phyloP scores from a whole-genome alignment of 2,797 vertebrate genomes.

The Rhynchonycteris naso region DNA sequence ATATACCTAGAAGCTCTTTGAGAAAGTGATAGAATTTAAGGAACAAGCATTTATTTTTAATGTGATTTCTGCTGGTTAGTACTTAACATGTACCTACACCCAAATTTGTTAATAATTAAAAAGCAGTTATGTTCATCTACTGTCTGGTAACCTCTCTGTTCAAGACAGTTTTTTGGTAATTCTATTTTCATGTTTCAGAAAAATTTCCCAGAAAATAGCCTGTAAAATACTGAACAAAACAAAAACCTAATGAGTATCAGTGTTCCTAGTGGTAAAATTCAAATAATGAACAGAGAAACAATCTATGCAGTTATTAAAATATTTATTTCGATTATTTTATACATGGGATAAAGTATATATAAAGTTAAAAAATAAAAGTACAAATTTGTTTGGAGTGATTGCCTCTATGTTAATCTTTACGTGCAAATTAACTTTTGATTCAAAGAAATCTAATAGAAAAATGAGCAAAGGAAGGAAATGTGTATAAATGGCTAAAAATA shows the following conservation, averaged over 20 bases:
- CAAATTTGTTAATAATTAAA: constrained; percentile 19
- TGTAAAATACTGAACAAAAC: constrained; percentile 4
- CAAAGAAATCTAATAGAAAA: constrained; percentile 20
- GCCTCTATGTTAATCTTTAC: neutral
- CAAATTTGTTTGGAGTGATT: neutral
- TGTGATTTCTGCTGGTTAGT: neutral
- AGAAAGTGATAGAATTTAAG: constrained; percentile 35
- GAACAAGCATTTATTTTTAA: constrained; percentile 4
- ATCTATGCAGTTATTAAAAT: neutral
- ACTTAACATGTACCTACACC: neutral
- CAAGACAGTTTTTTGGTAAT: constrained; percentile 7
- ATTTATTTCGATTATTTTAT: constrained; percentile 37
- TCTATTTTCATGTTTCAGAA: constrained; percentile 8
- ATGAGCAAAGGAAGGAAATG: constrained; percentile 8
- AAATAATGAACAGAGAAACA: constrained; percentile 1
- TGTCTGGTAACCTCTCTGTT: neutral
- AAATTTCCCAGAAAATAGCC: neutral
- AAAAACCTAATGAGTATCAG: neutral
- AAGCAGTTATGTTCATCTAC: neutral
- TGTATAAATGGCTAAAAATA: constrained; percentile 7
- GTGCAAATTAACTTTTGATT: constrained; percentile 22
- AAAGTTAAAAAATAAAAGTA: neutral
- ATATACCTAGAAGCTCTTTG: neutral
- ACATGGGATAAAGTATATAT: neutral
- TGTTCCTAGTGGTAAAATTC: neutral